These are phyloP conservation scores for Eurois occulta DNA, from an alignment of 2,888 invertebrate species.

Conservation along the genomic window DNA sequence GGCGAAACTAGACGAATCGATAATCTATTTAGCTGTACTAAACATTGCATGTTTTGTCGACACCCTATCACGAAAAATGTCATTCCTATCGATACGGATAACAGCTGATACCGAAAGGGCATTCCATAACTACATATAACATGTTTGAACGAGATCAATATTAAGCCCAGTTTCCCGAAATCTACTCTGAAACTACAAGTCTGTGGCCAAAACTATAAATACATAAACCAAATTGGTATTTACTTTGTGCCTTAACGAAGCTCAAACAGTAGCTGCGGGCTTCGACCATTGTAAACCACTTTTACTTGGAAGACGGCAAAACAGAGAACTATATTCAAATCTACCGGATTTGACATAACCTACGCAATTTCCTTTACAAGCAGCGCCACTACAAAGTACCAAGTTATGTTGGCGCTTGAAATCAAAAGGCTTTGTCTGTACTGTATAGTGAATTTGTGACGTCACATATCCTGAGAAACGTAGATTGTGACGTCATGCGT, in stretches of 20 bases:
- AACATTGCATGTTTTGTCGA: background rate
- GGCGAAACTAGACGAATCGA: slow-evolving; percentile 3
- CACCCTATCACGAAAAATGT: slow-evolving; percentile 2
- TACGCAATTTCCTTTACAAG: slow-evolving; percentile 1
- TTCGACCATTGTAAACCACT: background rate
- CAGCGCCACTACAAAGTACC: background rate
- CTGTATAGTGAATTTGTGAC: slow-evolving; percentile 29
- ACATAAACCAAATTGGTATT: slow-evolving; percentile 24
- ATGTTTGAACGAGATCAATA: background rate
- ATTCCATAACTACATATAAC: background rate
- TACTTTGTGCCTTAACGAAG: slow-evolving; percentile 19
- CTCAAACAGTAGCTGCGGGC: slow-evolving; percentile 17
- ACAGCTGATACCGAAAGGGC: background rate
- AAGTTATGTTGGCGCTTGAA: slow-evolving; percentile 19
- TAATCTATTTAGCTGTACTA: slow-evolving; percentile 24
- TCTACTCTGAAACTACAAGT: background rate
- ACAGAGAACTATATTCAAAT: slow-evolving; percentile 7
- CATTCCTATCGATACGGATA: slow-evolving; percentile 1
- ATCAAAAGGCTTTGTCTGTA: slow-evolving; percentile 37
- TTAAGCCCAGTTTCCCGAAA: background rate
- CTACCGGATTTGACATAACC: background rate
- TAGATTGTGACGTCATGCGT: slow-evolving; percentile 48
- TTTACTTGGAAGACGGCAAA: slow-evolving; percentile 14
- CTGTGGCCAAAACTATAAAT: slow-evolving; percentile 26
- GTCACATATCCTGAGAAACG: slow-evolving; percentile 38